Evolutionary conservation across 2,888 invertebrate genomes (phyloP).

Genomic region (Aquatica leii): DNA sequence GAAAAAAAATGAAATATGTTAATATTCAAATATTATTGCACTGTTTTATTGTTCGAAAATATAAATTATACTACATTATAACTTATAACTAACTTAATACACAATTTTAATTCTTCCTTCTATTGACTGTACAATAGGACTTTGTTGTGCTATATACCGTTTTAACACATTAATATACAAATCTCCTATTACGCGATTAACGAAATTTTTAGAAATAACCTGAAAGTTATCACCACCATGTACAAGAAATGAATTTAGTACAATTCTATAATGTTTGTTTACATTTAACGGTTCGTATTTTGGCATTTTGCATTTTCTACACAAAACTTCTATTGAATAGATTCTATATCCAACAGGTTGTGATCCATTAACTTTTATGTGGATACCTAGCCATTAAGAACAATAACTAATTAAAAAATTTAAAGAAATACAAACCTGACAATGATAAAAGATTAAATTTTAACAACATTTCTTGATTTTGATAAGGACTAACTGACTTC

Average conservation of each 20-base stretch:
- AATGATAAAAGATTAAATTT: conserved; percentile 68
- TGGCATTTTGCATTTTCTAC: conserved; percentile 72
- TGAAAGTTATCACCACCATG: conserved; percentile 74
- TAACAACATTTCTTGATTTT: neutral
- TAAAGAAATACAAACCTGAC: too few relatives aligned
- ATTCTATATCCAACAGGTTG: conserved; percentile 69
- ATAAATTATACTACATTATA: too few relatives aligned
- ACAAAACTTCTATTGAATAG: conserved; percentile 65
- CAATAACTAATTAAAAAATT: neutral
- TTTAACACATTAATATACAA: conserved; percentile 66
- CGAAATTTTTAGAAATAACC: conserved; percentile 62
- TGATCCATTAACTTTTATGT: conserved; percentile 68
- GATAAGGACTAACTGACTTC: conserved; percentile 53
- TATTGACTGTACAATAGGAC: conserved; percentile 53
- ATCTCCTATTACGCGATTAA: conserved; percentile 61
- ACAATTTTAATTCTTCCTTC: conserved; percentile 17
- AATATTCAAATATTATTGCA: too few relatives aligned
- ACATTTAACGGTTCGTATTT: conserved; percentile 67
- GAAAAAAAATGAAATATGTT: too few relatives aligned
- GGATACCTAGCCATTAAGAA: conserved; percentile 69
- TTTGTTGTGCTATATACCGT: conserved; percentile 63
- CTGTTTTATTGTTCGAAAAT: too few relatives aligned
- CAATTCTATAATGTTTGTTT: conserved; percentile 68
- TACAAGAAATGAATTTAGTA: conserved; percentile 67
- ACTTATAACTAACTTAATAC: too few relatives aligned